These are phyloP conservation scores for Neoarius graeffei DNA, from an alignment of 2,113 vertebrate genomes.

Conservation along the genomic window DNA sequence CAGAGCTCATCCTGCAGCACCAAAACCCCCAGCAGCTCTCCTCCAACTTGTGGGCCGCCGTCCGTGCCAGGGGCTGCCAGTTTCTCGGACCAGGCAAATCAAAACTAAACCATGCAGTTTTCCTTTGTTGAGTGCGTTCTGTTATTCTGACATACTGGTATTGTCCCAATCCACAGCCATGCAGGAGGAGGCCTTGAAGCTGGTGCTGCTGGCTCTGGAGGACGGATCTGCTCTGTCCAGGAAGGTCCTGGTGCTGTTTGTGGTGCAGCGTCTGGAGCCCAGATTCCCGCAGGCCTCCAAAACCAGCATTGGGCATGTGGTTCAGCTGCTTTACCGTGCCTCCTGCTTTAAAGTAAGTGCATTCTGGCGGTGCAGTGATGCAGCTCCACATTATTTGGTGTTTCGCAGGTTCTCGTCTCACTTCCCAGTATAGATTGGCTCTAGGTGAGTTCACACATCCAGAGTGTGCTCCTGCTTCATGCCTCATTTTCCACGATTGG, in stretches of 20 bases:
- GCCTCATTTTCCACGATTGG: too few relatives aligned
- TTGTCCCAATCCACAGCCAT: constrained; percentile 77
- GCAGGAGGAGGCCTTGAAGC: constrained; percentile 96
- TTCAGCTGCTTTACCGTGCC: constrained; percentile 96
- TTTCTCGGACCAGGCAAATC: constrained; percentile 95
- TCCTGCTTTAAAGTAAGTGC: constrained; percentile 93
- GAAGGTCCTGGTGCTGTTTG: constrained; percentile 97
- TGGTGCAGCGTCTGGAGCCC: constrained; percentile 95
- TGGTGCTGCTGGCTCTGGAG: constrained; percentile 93
- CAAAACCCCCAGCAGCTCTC: constrained; percentile 98
- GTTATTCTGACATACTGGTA: background rate
- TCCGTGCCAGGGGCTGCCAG: constrained; percentile 94
- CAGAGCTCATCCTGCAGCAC: constrained; percentile 97
- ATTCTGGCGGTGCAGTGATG: background rate
- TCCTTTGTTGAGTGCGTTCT: background rate
- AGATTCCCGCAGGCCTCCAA: constrained; percentile 98
- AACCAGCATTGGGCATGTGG: constrained; percentile 98
- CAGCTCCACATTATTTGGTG: too few relatives aligned
- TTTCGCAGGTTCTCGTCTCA: too few relatives aligned
- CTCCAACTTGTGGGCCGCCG: constrained; percentile 98
- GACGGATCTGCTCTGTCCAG: constrained; percentile 95
- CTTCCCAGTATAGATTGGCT: too few relatives aligned
- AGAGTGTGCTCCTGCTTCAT: too few relatives aligned
- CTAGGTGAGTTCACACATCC: too few relatives aligned
- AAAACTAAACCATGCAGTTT: background rate